A percentile compares a stretch with the other conserved stretches of the same genome.
Evolutionary conservation across 64 coral and sea anemone genomes (phyloP).

Genomic region (Stylophora pistillata): DNA sequence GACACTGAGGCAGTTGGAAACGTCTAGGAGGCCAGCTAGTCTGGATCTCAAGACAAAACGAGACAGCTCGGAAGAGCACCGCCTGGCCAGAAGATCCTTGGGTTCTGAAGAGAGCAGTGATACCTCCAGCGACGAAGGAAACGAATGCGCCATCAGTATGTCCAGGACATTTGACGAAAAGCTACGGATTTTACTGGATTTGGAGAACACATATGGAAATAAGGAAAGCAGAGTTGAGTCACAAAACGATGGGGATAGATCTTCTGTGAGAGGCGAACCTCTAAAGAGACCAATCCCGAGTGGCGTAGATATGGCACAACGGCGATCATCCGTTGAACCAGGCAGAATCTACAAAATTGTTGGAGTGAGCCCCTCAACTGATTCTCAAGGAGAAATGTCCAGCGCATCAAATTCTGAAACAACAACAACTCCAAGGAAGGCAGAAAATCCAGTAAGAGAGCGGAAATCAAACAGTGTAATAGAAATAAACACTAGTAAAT

Average conservation of each 20-base stretch:
- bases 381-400: background rate
- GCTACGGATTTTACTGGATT: conserved; percentile 73
- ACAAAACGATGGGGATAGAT: conserved; percentile 35
- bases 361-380: conserved; percentile 13
- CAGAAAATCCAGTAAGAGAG: background rate
- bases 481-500: conserved; percentile 38
- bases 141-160: conserved; percentile 72
- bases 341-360: conserved; percentile 34
- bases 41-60: conserved; percentile 68
- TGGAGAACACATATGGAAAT: conserved; percentile 36
- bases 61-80: conserved; percentile 68
- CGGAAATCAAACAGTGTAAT: background rate
- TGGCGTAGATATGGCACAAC: conserved; percentile 6
- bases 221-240: conserved; percentile 3
- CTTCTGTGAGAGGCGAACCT: conserved; percentile 58
- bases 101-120: conserved; percentile 86
- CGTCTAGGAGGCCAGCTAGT: conserved; percentile 73
- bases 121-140: conserved; percentile 74
- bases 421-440: background rate
- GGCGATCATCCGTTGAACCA: conserved; percentile 28
- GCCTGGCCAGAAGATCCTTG: conserved; percentile 27
- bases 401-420: background rate
- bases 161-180: conserved; percentile 98
- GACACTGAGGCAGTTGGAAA: conserved; percentile 28
- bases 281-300: conserved; percentile 2